Evolutionary conservation across 2,888 invertebrate genomes (phyloP), one percentile per base, ranked within the genome.

Genomic region (Apotomis capreana): DNA sequence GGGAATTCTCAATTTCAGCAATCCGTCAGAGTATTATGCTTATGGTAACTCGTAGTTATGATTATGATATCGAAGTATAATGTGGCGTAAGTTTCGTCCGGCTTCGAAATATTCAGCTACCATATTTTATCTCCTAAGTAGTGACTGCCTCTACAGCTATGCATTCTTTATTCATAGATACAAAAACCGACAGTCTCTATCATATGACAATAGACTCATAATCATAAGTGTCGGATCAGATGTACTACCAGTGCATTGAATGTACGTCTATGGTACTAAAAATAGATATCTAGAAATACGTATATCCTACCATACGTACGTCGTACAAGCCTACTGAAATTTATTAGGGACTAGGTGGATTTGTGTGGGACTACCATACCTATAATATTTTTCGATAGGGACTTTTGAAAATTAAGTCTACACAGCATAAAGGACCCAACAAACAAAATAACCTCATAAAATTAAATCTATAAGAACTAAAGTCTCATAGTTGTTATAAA

Each of bases 161-260:
- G 8, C 49, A 49, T 49, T 49, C 49, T 9, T 54, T 44, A 65
- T 57, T 2, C 4, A 13, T 9, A 26, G 54, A 40, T 26, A 15
- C 10, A 12, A 15, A n/a, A 4, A 46, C 44, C 12, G 26, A 65
- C 54, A 40, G 8, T 9, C 15, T 52, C n/a, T 65, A 65, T 65
- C 46, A 26, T 46, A 40, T 55, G 12, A 65, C 65, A 65, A 65
- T 65, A 55, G 46, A 36, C 15, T 46, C 54, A 65, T 65, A 57
- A 44, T 44, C 54, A 64, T 64, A 57, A 55, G 15, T n/a, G 40
- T 46, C 55, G 55, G 44, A 57, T 57, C 55, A 44, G 44, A 57
- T 57, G 26, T 5, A 46, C 55, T 44, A 65, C 55, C 65, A 9
- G 9, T 36, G 65, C 12, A 46, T 26, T 44, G 9, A 44, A 55